Conservation (phyloP, 2,113 vertebrate species). For the Thamnophis sirtalis region DNA sequence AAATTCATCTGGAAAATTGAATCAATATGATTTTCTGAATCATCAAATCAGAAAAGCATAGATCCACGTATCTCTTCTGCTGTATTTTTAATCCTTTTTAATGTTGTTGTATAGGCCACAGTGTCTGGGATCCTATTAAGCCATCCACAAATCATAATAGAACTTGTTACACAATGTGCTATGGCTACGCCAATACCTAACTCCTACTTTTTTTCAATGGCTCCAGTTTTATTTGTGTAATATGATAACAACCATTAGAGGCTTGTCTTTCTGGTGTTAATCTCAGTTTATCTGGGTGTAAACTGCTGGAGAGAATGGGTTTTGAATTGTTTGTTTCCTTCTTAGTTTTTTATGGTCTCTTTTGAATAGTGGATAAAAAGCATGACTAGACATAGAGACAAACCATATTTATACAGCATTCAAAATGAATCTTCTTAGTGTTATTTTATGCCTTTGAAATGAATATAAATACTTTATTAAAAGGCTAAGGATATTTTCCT, state of each 20-base stretch:
- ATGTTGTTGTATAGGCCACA: background rate
- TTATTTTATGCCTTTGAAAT: background rate
- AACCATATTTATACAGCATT: background rate
- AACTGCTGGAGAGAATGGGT: background rate
- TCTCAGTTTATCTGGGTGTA: background rate
- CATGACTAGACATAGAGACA: background rate
- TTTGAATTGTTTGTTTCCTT: background rate
- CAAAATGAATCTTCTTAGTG: background rate
- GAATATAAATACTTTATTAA: background rate
- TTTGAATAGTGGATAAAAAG: background rate
- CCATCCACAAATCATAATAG: background rate
- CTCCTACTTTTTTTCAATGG: background rate
- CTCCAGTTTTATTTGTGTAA: background rate
- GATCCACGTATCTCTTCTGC: background rate
- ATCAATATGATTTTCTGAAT: background rate
- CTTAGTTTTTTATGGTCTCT: background rate
- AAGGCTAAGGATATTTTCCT: background rate
- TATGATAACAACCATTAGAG: background rate
- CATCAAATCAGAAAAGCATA: background rate
- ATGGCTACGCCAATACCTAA: background rate
- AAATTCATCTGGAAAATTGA: background rate
- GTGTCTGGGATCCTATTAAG: background rate
- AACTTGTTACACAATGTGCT: background rate
- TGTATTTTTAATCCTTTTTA: background rate
- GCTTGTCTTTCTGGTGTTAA: background rate